phyloP scores from a whole-genome alignment of 2,113 vertebrate genomes.

The Addax nasomaculatus region DNA sequence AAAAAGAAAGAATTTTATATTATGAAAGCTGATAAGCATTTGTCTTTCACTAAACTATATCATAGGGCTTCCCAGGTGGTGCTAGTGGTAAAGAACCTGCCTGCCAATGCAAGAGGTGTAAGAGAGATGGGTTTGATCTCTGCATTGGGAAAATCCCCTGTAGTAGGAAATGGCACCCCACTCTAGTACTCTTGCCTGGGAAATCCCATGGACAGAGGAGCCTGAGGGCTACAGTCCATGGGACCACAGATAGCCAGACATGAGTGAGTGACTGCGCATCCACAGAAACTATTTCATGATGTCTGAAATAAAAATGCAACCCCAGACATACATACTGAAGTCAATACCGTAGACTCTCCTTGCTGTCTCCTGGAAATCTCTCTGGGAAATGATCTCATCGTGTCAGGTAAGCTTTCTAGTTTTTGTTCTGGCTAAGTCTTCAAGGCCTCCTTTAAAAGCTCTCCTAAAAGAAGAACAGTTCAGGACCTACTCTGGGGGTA shows the following conservation, averaged over 20 bases:
- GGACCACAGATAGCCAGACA: background rate
- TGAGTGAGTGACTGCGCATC: background rate
- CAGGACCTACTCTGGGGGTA: background rate
- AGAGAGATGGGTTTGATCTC: background rate
- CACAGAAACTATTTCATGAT: background rate
- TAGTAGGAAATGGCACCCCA: background rate
- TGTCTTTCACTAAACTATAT: background rate
- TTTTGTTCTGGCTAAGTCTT: background rate
- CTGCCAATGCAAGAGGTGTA: background rate
- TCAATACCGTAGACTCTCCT: rapidly evolving
- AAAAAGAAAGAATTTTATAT: background rate
- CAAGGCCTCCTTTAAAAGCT: background rate
- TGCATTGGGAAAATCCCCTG: background rate
- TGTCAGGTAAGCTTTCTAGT: background rate
- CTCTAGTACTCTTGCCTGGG: background rate
- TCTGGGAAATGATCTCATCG: background rate
- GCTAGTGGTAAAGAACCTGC: background rate
- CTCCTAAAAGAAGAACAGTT: background rate
- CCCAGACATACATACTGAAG: background rate
- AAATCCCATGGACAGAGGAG: background rate
- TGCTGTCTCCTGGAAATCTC: background rate
- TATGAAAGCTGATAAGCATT: background rate
- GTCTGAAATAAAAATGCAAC: background rate
- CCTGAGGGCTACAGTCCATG: background rate
- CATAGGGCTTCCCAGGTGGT: background rate